These are phyloP conservation scores for Styela plicata DNA, from an alignment of 23 tunicate species.

Conservation along the genomic window DNA sequence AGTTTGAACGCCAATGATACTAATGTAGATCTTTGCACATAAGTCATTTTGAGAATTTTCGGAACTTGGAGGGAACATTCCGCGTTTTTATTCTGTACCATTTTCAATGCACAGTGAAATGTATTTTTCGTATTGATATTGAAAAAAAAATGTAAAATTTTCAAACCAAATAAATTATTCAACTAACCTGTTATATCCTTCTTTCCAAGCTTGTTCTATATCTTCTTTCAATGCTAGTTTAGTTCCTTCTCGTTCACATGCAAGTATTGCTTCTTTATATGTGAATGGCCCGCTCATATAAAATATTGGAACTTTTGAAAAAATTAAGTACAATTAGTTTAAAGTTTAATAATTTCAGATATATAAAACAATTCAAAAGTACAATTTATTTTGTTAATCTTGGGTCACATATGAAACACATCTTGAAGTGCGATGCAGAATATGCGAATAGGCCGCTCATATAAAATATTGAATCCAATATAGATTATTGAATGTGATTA, in stretches of 20 bases:
- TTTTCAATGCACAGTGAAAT: too few species aligned
- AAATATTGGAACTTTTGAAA: slow-evolving; percentile 13
- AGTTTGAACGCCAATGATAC: too few species aligned
- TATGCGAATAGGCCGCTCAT: not conserved
- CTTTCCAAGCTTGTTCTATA: slow-evolving; percentile 46
- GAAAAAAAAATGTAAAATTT: too few species aligned
- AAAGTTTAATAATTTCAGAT: not conserved
- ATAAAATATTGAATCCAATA: not conserved
- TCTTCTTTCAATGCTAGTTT: slow-evolving; percentile 44
- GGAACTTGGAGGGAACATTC: too few species aligned
- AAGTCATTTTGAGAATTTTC: not conserved
- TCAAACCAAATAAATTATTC: too few species aligned
- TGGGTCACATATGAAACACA: too few species aligned
- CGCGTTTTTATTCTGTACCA: too few species aligned
- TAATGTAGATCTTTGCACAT: not conserved
- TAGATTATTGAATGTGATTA: too few species aligned
- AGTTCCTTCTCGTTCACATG: slow-evolving; percentile 36
- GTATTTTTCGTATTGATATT: too few species aligned
- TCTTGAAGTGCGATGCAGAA: not conserved
- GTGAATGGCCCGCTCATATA: slow-evolving; percentile 21
- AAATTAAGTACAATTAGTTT: not conserved
- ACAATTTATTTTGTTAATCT: too few species aligned
- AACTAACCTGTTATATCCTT: slow-evolving; percentile 48
- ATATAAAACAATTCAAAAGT: not conserved
- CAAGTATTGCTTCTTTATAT: slow-evolving; percentile 34